Percentiles rank a stretch among this genome's conserved stretches.
These are phyloP conservation scores for Ecdyonurus torrentis DNA, from an alignment of 2,888 invertebrate species.

Conservation along the genomic window DNA sequence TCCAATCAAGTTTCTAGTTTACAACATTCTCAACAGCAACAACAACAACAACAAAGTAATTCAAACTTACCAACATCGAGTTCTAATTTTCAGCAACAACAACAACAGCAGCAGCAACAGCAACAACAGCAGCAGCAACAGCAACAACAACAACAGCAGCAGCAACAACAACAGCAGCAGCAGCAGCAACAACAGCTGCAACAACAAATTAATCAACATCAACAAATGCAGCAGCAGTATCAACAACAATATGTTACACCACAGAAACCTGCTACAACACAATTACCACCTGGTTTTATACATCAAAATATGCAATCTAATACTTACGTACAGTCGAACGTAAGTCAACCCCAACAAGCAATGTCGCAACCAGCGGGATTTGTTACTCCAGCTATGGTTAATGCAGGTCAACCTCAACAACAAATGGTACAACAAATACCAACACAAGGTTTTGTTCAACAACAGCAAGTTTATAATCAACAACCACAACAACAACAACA, in stretches of 20 bases:
- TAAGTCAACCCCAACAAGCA: conserved; percentile 11
- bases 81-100: too few species aligned
- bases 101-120: too few species aligned
- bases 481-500: conserved; percentile 11
- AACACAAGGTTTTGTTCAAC: conserved; percentile 5
- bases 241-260: conserved; percentile 19
- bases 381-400: background rate
- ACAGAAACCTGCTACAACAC: conserved; percentile 20
- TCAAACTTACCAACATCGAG: too few species aligned
- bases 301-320: conserved; percentile 9
- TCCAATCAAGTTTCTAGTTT: too few species aligned
- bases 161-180: conserved; percentile 12
- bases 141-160: conserved; percentile 10
- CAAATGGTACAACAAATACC: conserved; percentile 15
- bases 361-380: conserved; percentile 10
- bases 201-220: too few species aligned
- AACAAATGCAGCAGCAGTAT: conserved; percentile 20
- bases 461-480: conserved; percentile 1
- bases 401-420: conserved; percentile 11
- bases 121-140: conserved; percentile 16
- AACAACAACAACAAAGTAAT: too few species aligned
- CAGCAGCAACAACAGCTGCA: conserved; percentile 12
- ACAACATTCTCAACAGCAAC: too few species aligned
- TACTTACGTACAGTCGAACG: conserved; percentile 11
- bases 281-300: conserved; percentile 22